A percentile compares a stretch with the other conserved stretches of the same genome.
Conservation (phyloP, 2,888 invertebrate species). For the Drosophila ustulata region DNA sequence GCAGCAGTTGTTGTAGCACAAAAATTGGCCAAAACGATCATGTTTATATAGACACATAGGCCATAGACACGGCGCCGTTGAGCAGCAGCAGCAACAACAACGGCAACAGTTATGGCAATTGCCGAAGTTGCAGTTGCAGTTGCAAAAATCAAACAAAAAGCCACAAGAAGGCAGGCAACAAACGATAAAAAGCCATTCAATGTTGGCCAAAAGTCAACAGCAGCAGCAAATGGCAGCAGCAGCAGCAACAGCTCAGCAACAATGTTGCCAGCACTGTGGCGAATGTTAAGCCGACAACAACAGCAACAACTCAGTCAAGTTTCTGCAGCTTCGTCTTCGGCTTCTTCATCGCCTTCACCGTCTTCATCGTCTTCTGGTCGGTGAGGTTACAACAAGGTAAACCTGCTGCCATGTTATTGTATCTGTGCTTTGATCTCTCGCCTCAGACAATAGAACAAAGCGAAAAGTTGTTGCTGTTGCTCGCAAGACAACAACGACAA, state of each 20-base stretch:
- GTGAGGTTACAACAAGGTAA: constrained; percentile 79
- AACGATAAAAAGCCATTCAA: constrained; percentile 58
- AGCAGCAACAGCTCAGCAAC: constrained; percentile 47
- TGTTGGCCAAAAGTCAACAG: constrained; percentile 66
- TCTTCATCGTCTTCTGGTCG: constrained; percentile 38
- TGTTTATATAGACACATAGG: constrained; percentile 72
- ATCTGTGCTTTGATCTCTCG: constrained; percentile 74
- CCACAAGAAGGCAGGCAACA: constrained; percentile 38
- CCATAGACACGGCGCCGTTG: constrained; percentile 42
- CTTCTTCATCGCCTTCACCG: not conserved
- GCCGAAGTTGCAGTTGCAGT: constrained; percentile 70
- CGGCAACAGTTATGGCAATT: constrained; percentile 72
- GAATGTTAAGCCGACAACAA: constrained; percentile 29
- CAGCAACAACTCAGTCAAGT: constrained; percentile 42
- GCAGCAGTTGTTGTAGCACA: constrained; percentile 54
- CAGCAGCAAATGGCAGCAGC: constrained; percentile 54
- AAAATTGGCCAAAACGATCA: constrained; percentile 78
- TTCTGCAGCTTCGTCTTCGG: constrained; percentile 18
- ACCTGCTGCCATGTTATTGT: constrained; percentile 77
- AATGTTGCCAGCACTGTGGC: constrained; percentile 47
- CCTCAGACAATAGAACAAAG: constrained; percentile 77
- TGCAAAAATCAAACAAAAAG: constrained; percentile 71
- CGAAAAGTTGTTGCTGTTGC: constrained; percentile 61
- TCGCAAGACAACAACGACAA: constrained; percentile 40
- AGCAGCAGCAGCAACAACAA: constrained; percentile 24